These are phyloP conservation scores for Amaurobius ferox DNA, from an alignment of 2,888 invertebrate species.

Conservation along the genomic window DNA sequence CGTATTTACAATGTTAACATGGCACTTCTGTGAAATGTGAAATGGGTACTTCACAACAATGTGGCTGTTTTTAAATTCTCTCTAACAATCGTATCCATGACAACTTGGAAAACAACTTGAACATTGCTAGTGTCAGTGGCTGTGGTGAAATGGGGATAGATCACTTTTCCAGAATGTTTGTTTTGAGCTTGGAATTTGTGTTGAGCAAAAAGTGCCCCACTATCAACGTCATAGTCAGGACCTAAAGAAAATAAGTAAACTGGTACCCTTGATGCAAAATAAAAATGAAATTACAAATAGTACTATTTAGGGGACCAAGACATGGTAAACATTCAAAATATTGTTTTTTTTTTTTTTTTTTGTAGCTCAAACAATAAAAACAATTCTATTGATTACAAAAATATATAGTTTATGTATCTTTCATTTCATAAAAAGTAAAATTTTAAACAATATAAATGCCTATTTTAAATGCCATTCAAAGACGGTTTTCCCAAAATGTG, in stretches of 20 bases:
- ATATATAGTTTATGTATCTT: no score
- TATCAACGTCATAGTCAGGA: constrained; percentile 82
- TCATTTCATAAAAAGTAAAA: no score
- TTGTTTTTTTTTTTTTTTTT: no score
- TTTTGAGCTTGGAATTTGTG: constrained; percentile 82
- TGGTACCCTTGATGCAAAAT: no score
- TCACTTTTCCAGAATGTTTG: constrained; percentile 81
- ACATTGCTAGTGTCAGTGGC: constrained; percentile 84
- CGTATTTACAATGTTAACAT: constrained; percentile 58
- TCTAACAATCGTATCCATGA: constrained; percentile 83
- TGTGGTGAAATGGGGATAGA: constrained; percentile 84
- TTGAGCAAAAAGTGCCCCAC: constrained; percentile 82
- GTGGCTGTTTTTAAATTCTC: constrained; percentile 82
- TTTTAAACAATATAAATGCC: no score
- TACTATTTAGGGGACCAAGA: no score
- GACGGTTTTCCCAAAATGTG: no score
- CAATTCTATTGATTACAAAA: no score
- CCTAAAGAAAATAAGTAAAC: constrained; percentile 77
- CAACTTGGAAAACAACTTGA: constrained; percentile 83
- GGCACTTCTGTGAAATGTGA: constrained; percentile 39
- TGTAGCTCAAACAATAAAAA: no score
- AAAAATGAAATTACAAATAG: no score
- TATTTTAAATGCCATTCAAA: no score
- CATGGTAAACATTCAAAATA: no score
- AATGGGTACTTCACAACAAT: constrained; percentile 77